A percentile compares a stretch with the other conserved stretches of the same genome.
Evolutionary conservation across 2,113 vertebrate species (phyloP).

Genomic region (Melospiza melodia): DNA sequence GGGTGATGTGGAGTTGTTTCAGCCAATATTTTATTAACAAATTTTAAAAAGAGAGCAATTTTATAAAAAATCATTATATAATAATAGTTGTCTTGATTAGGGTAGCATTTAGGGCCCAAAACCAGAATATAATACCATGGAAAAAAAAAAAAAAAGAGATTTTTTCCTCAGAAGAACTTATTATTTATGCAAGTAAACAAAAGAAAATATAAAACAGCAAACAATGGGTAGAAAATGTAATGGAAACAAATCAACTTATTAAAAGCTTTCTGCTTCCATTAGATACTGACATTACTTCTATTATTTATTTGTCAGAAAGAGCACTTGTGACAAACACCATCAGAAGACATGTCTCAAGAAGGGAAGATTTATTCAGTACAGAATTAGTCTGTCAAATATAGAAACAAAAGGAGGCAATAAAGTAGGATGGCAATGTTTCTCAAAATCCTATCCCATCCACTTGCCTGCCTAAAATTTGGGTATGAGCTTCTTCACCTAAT

Average conservation of each 20-base stretch:
- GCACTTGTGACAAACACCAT: background rate
- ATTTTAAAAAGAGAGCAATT: background rate
- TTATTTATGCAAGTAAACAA: background rate
- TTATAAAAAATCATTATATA: background rate
- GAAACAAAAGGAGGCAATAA: background rate
- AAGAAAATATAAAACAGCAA: background rate
- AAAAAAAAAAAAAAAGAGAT: background rate
- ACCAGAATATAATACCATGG: background rate
- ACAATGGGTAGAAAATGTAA: background rate
- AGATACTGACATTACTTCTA: background rate
- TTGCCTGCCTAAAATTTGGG: background rate
- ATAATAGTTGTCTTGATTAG: background rate
- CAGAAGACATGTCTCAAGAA: background rate
- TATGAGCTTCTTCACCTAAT: background rate
- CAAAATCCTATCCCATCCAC: background rate
- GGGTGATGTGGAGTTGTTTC: background rate
- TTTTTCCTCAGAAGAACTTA: background rate
- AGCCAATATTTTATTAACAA: background rate
- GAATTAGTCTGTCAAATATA: background rate
- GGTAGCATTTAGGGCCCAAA: background rate
- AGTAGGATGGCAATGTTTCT: background rate
- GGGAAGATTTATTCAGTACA: background rate
- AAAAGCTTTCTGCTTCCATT: slow-evolving; percentile 17
- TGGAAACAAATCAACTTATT: background rate
- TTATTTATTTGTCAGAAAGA: background rate